Conservation (phyloP, 2,797 vertebrate species). For the Halcyon leucocephala region DNA sequence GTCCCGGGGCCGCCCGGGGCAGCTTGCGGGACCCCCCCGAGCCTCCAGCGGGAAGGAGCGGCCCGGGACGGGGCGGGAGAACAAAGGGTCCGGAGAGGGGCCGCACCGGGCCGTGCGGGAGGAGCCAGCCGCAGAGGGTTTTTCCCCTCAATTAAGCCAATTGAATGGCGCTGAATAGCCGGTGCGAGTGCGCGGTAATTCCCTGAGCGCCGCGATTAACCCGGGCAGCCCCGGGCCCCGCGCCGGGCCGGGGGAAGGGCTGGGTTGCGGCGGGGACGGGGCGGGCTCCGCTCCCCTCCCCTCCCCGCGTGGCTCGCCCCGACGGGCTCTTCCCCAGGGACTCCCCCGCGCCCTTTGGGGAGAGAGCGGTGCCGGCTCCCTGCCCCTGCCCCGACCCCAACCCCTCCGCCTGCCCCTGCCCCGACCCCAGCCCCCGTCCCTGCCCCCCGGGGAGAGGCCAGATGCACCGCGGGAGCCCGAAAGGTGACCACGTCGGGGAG, state of each 20-base stretch:
- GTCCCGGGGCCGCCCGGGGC: not conserved
- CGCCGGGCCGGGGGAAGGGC: not conserved
- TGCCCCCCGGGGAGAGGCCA: not conserved
- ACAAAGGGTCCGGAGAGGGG: slow-evolving; percentile 40
- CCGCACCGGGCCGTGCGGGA: slow-evolving; percentile 5
- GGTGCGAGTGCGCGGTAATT: slow-evolving; percentile 30
- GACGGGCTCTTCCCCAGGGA: not conserved
- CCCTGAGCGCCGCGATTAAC: slow-evolving; percentile 42
- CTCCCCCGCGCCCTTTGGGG: not conserved
- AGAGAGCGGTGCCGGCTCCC: not conserved
- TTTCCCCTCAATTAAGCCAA: slow-evolving; percentile 81
- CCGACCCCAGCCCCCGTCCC: not conserved
- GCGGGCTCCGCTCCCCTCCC: not conserved
- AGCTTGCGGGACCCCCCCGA: not conserved
- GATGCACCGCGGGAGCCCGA: not conserved
- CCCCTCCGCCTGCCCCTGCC: not conserved
- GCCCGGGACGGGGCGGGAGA: not conserved
- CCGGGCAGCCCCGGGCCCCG: slow-evolving; percentile 33
- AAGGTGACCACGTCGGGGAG: not conserved
- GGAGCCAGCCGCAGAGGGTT: slow-evolving; percentile 36
- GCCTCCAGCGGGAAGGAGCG: not conserved
- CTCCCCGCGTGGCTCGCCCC: not conserved
- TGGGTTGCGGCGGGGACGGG: not conserved
- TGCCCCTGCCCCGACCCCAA: not conserved
- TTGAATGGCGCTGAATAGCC: slow-evolving; percentile 65